Evolutionary conservation across 2,888 invertebrate genomes (phyloP).

Genomic region (Synergus umbraculus): DNA sequence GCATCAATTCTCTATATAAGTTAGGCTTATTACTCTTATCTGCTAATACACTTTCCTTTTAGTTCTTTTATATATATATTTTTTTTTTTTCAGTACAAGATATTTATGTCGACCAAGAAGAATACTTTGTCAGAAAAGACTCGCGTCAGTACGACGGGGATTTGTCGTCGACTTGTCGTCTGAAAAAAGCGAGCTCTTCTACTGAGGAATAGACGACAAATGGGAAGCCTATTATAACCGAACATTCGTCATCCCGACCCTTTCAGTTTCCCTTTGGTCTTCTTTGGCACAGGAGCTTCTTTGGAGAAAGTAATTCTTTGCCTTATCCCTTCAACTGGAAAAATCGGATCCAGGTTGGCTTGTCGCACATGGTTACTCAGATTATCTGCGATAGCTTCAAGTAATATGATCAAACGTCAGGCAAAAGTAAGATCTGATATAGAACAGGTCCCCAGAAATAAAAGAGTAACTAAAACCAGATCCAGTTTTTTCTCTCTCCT

Average conservation of each 20-base stretch:
- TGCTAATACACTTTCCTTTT: not conserved
- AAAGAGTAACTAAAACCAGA: not conserved
- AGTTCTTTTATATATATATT: not conserved
- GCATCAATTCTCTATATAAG: not conserved
- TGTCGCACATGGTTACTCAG: conserved; percentile 34
- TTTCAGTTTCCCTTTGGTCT: conserved; percentile 20
- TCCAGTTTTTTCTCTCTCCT: not conserved
- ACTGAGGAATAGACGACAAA: conserved; percentile 36
- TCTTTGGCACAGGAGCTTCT: conserved; percentile 19
- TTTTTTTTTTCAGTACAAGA: not conserved
- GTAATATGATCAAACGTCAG: conserved; percentile 23
- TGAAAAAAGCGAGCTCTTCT: conserved; percentile 47
- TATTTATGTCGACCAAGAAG: conserved; percentile 12
- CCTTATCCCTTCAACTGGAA: conserved; percentile 44
- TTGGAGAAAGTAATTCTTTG: conserved; percentile 49
- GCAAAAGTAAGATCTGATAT: conserved; percentile 16
- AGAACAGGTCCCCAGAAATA: conserved; percentile 17
- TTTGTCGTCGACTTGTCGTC: conserved; percentile 52
- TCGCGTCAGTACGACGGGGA: not conserved
- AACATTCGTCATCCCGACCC: conserved; percentile 53
- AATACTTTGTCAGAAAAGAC: conserved; percentile 12
- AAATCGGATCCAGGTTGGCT: conserved; percentile 42
- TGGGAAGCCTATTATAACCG: conserved; percentile 53
- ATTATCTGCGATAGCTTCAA: conserved; percentile 28
- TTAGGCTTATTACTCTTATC: conserved; percentile 5